Conservation (phyloP, 2,113 vertebrate species). For the Mus spicilegus region DNA sequence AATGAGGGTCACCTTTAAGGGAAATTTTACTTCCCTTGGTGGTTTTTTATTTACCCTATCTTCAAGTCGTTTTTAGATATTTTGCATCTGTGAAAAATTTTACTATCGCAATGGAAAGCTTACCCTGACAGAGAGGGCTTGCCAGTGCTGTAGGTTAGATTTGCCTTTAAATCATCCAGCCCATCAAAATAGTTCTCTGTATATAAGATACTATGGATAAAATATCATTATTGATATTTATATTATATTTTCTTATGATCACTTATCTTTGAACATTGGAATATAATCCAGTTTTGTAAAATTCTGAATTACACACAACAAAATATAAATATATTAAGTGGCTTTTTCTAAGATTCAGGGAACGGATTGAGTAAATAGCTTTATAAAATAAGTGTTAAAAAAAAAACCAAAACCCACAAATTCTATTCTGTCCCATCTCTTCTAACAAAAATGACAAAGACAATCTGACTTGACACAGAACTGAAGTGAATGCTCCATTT, state of each 20-base stretch:
- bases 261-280: background rate
- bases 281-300: slow-evolving; percentile 15
- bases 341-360: slow-evolving; percentile 51
- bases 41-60: background rate
- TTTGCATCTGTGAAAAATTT: slow-evolving; percentile 17
- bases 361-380: background rate
- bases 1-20: background rate
- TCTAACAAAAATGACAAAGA: slow-evolving; percentile 28
- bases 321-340: background rate
- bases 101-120: background rate
- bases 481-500: background rate
- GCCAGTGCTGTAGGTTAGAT: background rate
- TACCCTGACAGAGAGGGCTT: background rate
- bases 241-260: slow-evolving; percentile 35
- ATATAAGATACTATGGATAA: background rate
- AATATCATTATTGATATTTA: slow-evolving; percentile 11
- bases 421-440: background rate
- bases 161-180: background rate
- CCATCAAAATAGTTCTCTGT: background rate
- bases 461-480: background rate
- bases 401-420: background rate
- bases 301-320: slow-evolving; percentile 20
- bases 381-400: slow-evolving; percentile 15
- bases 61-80: background rate
- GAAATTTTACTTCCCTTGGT: background rate